A percentile compares a stretch with the other conserved stretches of the same genome.
phyloP scores from a whole-genome alignment of 2,888 invertebrate species.

The Ormia ochracea region DNA sequence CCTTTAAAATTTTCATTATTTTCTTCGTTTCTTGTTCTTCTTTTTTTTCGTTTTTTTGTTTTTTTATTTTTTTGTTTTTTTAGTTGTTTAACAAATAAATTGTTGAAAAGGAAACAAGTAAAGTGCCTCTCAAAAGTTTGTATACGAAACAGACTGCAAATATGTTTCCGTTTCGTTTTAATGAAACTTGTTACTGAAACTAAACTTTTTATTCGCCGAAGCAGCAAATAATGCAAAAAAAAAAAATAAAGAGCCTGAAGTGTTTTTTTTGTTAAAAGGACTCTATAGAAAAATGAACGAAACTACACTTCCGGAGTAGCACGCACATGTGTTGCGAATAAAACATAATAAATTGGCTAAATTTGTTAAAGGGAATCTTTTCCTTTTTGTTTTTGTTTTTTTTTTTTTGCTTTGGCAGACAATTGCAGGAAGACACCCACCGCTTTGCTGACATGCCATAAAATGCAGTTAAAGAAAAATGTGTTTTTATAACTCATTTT shows the following conservation, averaged over 20 bases:
- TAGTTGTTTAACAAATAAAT: slow-evolving; percentile 21
- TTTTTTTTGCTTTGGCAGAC: too few relatives aligned
- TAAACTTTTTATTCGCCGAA: slow-evolving; percentile 32
- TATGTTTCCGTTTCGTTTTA: slow-evolving; percentile 55
- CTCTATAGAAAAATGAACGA: not conserved
- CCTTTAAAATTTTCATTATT: not conserved
- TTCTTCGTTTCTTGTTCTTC: not conserved
- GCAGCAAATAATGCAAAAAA: not conserved
- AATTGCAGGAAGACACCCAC: too few relatives aligned
- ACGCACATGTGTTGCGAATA: slow-evolving; percentile 51
- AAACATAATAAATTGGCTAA: slow-evolving; percentile 47
- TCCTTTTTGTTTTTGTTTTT: too few relatives aligned
- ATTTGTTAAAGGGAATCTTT: slow-evolving; percentile 13
- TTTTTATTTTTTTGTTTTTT: not conserved
- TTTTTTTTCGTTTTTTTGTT: not conserved
- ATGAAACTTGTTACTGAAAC: slow-evolving; percentile 49
- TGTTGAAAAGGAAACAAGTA: slow-evolving; percentile 44
- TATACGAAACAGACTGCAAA: slow-evolving; percentile 48
- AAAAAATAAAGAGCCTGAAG: not conserved
- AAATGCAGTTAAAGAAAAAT: too few relatives aligned
- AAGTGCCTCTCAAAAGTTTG: slow-evolving; percentile 48
- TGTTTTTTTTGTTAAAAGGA: slow-evolving; percentile 3
- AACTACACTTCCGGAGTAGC: slow-evolving; percentile 39
- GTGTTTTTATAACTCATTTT: too few relatives aligned
- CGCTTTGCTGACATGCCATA: too few relatives aligned